Percentiles rank a stretch among this genome's conserved stretches.
Conservation (phyloP, 2,888 invertebrate genomes). For the Hedya salicella region DNA sequence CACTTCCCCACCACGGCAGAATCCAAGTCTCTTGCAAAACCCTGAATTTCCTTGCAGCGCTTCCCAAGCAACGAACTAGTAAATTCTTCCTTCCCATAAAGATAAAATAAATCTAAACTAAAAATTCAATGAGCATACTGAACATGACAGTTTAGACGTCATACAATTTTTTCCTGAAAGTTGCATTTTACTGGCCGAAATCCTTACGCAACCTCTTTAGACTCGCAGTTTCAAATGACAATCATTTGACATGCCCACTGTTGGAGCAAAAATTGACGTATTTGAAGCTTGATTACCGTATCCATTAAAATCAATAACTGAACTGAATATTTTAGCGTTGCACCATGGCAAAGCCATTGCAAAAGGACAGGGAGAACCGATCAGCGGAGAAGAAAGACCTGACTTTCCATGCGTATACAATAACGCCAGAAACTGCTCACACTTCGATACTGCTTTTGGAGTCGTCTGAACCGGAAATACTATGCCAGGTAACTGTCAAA, state of each 20-base stretch:
- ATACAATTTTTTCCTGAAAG: constrained; percentile 2
- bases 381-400: constrained; percentile 76
- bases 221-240: neutral
- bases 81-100: constrained; percentile 74
- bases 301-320: too few relatives aligned
- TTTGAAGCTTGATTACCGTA: neutral
- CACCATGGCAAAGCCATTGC: constrained; percentile 69
- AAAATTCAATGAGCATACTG: constrained; percentile 42
- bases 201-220: constrained; percentile 2
- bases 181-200: neutral
- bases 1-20: constrained; percentile 76
- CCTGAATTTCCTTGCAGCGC: constrained; percentile 72
- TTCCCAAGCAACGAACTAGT: constrained; percentile 65
- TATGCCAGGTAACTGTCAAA: constrained; percentile 69
- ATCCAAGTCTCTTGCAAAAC: constrained; percentile 76
- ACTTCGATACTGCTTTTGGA: constrained; percentile 76
- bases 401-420: constrained; percentile 71
- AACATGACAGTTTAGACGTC: constrained; percentile 31
- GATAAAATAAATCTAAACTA: constrained; percentile 52
- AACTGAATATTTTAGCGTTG: neutral
- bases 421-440: constrained; percentile 76
- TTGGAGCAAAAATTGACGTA: neutral
- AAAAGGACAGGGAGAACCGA: constrained; percentile 76
- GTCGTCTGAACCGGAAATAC: constrained; percentile 73
- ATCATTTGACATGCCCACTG: neutral